phyloP scores from a whole-genome alignment of 1,140 invertebrate genomes.

The Philopotamus ludificatus region DNA sequence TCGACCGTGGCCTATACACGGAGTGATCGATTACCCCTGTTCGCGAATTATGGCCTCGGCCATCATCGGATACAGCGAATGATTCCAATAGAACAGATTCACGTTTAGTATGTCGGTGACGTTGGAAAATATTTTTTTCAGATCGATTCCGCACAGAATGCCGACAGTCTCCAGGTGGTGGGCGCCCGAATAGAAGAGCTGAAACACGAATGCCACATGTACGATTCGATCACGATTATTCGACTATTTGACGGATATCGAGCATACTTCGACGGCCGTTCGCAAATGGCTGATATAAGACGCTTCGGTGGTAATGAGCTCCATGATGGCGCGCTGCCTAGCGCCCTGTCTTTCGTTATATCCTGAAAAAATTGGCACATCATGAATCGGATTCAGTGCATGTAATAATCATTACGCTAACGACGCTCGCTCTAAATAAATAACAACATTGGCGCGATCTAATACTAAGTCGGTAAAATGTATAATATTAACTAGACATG shows the following conservation, averaged over 20 bases:
- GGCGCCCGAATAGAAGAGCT: slow-evolving; percentile 34
- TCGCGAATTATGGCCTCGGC: slow-evolving; percentile 18
- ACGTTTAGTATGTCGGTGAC: slow-evolving; percentile 24
- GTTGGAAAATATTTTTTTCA: slow-evolving; percentile 29
- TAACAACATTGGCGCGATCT: too few relatives aligned
- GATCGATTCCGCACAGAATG: slow-evolving; percentile 28
- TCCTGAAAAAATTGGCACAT: neutral
- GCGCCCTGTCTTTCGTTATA: slow-evolving; percentile 13
- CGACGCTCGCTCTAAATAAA: neutral
- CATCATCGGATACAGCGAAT: slow-evolving; percentile 32
- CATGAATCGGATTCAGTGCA: too few relatives aligned
- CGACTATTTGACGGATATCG: neutral
- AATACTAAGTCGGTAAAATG: neutral
- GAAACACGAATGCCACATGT: too few relatives aligned
- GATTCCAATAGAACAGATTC: slow-evolving; percentile 24
- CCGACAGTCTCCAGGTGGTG: slow-evolving; percentile 23
- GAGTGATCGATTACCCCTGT: slow-evolving; percentile 3
- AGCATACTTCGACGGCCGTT: slow-evolving; percentile 27
- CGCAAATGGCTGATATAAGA: slow-evolving; percentile 28
- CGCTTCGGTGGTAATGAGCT: slow-evolving; percentile 33
- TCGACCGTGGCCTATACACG: too few relatives aligned
- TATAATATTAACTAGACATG: neutral
- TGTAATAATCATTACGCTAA: neutral
- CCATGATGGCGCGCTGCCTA: slow-evolving; percentile 28
- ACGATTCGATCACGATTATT: too few relatives aligned